Percentiles rank a stretch among this genome's conserved stretches.
These are phyloP conservation scores for Onychorhynchus coronatus DNA, from an alignment of 2,113 vertebrate genomes.

Conservation along the genomic window DNA sequence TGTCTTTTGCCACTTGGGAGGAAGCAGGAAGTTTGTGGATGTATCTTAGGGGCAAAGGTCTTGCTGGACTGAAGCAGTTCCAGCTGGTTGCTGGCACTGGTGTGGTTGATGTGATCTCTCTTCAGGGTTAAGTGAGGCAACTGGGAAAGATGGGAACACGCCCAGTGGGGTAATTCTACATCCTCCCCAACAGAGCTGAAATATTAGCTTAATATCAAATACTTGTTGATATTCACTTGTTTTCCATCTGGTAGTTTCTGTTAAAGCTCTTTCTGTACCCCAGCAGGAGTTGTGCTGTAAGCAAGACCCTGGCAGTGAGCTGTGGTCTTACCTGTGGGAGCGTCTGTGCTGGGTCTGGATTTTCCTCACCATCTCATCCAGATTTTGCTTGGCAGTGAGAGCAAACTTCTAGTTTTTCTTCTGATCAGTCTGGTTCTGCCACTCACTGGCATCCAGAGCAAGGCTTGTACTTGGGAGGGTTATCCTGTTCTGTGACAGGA, in stretches of 20 bases:
- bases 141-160: neutral
- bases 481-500: neutral
- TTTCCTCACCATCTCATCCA: neutral
- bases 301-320: neutral
- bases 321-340: neutral
- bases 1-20: neutral
- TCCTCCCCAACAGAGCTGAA: neutral
- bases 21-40: neutral
- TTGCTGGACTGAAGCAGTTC: neutral
- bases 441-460: neutral
- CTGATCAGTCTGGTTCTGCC: neutral
- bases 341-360: neutral
- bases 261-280: neutral
- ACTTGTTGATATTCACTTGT: neutral
- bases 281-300: neutral
- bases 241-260: neutral
- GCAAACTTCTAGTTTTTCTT: neutral
- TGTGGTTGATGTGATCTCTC: neutral
- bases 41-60: neutral
- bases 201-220: neutral
- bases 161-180: neutral
- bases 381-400: neutral
- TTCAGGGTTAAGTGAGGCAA: neutral
- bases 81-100: neutral
- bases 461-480: neutral